phyloP scores from a whole-genome alignment of 2,888 invertebrate genomes.

The Calameuta pallipes region DNA sequence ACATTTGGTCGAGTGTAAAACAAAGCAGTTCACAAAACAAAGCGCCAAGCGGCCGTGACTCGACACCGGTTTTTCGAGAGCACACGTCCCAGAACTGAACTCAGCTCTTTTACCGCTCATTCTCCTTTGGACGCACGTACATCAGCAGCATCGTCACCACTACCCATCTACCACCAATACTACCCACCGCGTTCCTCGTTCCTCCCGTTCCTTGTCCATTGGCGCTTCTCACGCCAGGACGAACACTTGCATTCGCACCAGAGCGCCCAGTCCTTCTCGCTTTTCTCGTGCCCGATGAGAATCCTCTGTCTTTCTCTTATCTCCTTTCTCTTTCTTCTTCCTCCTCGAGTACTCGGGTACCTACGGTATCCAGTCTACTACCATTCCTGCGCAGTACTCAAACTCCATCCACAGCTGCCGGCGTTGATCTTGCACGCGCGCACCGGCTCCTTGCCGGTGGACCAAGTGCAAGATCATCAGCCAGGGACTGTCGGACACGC shows the following conservation, averaged over 20 bases:
- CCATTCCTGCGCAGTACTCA: neutral
- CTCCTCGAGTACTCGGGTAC: neutral
- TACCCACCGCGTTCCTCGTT: neutral
- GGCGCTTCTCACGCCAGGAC: neutral
- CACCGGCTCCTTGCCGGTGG: neutral
- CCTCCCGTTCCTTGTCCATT: neutral
- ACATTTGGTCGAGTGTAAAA: neutral
- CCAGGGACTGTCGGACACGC: neutral
- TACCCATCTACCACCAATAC: neutral
- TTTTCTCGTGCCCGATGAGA: neutral
- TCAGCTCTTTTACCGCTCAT: neutral
- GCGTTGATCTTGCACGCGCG: neutral
- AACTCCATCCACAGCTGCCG: neutral
- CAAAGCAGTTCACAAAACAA: neutral
- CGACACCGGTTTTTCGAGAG: neutral
- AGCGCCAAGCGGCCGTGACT: neutral
- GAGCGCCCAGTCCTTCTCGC: neutral
- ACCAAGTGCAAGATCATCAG: neutral
- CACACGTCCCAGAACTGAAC: neutral
- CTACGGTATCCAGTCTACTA: neutral
- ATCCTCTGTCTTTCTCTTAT: neutral
- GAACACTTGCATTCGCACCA: neutral
- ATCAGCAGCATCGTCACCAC: neutral
- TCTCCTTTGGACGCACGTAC: neutral
- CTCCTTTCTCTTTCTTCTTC: neutral